These are phyloP conservation scores for Blastomussa wellsi DNA, from an alignment of 92 coral and sea anemone species.

Conservation along the genomic window DNA sequence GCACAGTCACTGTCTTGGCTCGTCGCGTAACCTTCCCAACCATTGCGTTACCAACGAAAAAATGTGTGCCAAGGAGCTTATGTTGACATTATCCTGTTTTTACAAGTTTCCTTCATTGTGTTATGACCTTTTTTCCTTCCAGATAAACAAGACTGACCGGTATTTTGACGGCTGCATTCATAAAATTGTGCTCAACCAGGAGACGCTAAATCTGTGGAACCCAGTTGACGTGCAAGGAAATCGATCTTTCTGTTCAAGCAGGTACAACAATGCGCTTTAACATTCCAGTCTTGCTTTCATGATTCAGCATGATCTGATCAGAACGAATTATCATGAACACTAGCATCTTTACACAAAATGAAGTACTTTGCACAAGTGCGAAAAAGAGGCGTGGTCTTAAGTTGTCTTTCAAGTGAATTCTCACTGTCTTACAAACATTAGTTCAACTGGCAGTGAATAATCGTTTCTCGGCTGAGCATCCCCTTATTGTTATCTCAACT, in stretches of 20 bases:
- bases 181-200: conserved; percentile 83
- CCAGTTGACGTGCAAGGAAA: conserved; percentile 83
- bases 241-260: conserved; percentile 75
- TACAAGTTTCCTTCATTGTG: not conserved
- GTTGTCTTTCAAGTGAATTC: not conserved
- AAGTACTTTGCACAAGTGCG: too few relatives aligned
- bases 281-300: not conserved
- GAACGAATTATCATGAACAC: not conserved
- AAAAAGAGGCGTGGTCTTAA: not conserved
- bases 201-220: conserved; percentile 70
- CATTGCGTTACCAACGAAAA: not conserved
- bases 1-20: not conserved
- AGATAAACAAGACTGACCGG: conserved; percentile 83
- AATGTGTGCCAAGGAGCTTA: not conserved
- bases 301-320: not conserved
- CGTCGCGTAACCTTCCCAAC: not conserved
- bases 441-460: too few relatives aligned
- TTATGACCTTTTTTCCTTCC: not conserved
- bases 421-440: not conserved
- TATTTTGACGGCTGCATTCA: conserved; percentile 87
- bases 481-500: too few relatives aligned
- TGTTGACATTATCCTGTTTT: not conserved
- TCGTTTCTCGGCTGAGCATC: too few relatives aligned
- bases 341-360: not conserved
- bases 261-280: conserved; percentile 40